Evolutionary conservation across 2,888 invertebrate genomes (phyloP), one percentile per base, ranked within the genome.

Genomic region (Smittia aterrima): DNA sequence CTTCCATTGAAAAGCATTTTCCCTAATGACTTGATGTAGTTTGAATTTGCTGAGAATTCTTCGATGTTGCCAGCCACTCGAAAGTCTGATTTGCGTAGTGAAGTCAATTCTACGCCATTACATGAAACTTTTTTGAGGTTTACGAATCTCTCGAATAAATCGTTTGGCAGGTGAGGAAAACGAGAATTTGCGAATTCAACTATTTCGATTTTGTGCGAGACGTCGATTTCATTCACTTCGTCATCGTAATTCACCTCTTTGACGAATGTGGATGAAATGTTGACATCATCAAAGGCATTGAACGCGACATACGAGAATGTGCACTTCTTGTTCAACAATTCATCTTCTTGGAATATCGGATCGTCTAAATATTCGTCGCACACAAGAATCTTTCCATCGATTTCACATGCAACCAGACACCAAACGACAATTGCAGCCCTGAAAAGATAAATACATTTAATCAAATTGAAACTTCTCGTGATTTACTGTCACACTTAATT

Each of bases 241-340:
- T 25, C 22, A 1, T 54, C 70, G 25, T 70, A 54, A 27, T 70
- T 47, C 1, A 53, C 9, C 18, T 70, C 54, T 13, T 70, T 24
- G 16, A 70, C 20, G n/a, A 32, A 2, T 7, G 47, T 1, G 3
- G 54, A 24, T 54, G 54, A 16, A 54, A 70, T 70, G n/a, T 53
- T n/a, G 13, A 70, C 54, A 2, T 53, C 54, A 18, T 70, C 47
- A 27, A 18, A 16, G 11, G 47, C 70, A 20, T 32, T 25, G 18
- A 54, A 25, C n/a, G 24, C 32, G 3, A 70, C 54, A 54, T 27
- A 70, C 16, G 70, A 70, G 25, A 70, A 70, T 25, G 70, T 54
- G 32, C 70, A 70, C 25, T 70, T 70, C 1, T 70, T 25, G 32
- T 16, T 32, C 0, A 53, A 16, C 16, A 70, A 53, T 54, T 53